Evolutionary conservation across 2,113 vertebrate species (phyloP), one percentile per base, ranked within the genome.

Genomic region (Accipiter virgatus): DNA sequence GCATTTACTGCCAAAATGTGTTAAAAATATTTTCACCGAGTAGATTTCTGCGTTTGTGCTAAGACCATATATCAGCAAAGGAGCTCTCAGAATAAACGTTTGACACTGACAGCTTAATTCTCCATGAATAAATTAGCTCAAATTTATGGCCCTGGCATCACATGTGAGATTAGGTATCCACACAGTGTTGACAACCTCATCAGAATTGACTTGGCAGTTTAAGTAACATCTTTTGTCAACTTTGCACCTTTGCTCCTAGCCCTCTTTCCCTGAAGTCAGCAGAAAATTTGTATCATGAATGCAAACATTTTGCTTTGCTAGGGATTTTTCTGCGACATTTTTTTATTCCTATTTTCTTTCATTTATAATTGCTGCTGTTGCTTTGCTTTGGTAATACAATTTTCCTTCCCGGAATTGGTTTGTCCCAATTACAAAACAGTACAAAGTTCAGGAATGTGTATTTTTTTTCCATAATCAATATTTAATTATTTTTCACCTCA

Each of bases 171-270:
- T 48, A 93, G 82, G 40, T 53, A 81, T 29, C n/a, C 68, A 71
- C 16, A 5, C 9, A 47, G 42, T 16, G 21, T 34, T 2, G 10
- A 90, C 68, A 81, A 63, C 55, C 42, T 88, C 92, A 78, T 82
- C 85, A 80, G 85, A 95, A 88, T 40, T 70, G 63, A 48, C 85
- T 67, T 83, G 85, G 66, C 67, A 90, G 67, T 87, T 90, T 88
- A 94, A 91, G 77, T 71, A 90, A 83, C 42, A 87, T 62, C 82
- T 92, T 96, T 78, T 94, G 92, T 92, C 71, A 93, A 77, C 32
- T 82, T 80, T 88, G n/a, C 48, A 81, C 70, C 85, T 88, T 71
- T 88, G 66, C 32, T 87, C 62, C 48, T 53, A 68, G 70, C 5
- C 17, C 19, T 75, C 40, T 75, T 95, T 93, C 56, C n/a, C 48